phyloP scores from a whole-genome alignment of 2,888 invertebrate species.

The Eilema caniola region DNA sequence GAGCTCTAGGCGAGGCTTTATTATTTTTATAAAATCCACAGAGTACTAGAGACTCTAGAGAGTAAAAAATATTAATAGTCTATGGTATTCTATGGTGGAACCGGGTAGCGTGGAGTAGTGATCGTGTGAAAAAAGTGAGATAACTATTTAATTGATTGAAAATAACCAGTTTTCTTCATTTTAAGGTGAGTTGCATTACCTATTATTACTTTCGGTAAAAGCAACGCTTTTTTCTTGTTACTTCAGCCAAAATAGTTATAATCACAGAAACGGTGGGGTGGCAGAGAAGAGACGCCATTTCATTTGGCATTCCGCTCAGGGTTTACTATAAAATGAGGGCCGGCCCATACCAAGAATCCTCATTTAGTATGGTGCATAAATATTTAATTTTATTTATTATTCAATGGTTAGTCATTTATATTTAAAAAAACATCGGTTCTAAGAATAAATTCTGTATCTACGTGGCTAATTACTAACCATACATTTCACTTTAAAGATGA shows the following conservation, averaged over 20 bases:
- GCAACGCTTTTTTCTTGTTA: rapidly evolving
- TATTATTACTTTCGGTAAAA: neutral
- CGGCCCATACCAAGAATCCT: neutral
- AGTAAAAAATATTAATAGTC: no score
- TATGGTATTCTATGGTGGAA: no score
- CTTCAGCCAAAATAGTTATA: neutral
- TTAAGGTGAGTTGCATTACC: neutral
- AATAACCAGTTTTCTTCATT: slow-evolving; percentile 2
- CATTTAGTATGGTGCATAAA: neutral
- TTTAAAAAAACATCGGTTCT: neutral
- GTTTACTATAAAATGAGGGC: neutral
- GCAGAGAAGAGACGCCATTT: slow-evolving; percentile 12
- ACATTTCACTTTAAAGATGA: neutral
- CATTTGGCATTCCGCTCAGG: neutral
- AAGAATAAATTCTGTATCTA: neutral
- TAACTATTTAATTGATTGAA: neutral
- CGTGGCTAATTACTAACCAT: neutral
- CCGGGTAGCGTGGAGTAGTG: neutral
- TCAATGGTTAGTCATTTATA: neutral
- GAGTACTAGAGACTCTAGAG: no score
- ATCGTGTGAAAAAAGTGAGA: neutral
- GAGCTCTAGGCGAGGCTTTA: no score
- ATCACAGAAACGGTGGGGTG: neutral
- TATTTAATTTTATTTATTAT: neutral
- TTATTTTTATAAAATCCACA: no score